phyloP scores from a whole-genome alignment of 2,797 vertebrate genomes.

The Sarcoramphus papa region DNA sequence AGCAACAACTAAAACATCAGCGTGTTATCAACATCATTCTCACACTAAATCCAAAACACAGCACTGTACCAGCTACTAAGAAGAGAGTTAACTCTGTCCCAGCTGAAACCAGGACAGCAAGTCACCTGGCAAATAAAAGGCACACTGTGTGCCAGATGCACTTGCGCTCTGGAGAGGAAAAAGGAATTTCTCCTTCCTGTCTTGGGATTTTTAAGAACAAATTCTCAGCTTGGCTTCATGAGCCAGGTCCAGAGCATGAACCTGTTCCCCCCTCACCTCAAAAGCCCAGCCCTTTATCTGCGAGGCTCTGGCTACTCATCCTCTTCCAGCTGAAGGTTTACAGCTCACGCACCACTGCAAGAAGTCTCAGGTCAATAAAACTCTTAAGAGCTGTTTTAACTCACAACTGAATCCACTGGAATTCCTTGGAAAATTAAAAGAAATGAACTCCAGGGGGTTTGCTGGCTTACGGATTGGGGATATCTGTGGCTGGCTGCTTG shows the following conservation, averaged over 20 bases:
- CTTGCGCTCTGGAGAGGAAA: not conserved
- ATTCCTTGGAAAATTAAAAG: not conserved
- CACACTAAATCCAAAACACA: too few species aligned
- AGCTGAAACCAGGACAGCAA: too few species aligned
- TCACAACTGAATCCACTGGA: not conserved
- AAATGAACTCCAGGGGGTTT: not conserved
- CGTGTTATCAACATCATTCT: too few species aligned
- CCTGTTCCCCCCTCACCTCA: not conserved
- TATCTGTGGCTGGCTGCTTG: not conserved
- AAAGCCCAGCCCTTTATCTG: not conserved
- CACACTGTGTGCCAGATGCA: fast-evolving
- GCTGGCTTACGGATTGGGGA: too few species aligned
- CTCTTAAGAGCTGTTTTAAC: not conserved
- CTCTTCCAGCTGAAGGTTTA: not conserved
- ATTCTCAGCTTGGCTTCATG: not conserved
- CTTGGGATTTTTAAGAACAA: not conserved
- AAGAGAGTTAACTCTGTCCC: too few species aligned
- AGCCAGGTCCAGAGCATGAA: not conserved
- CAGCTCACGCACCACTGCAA: not conserved
- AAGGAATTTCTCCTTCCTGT: not conserved
- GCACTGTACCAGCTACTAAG: too few species aligned
- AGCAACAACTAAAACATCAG: too few species aligned
- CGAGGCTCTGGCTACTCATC: fast-evolving
- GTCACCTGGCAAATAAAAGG: not conserved
- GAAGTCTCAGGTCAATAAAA: not conserved